Conservation (phyloP, 2,888 invertebrate genomes). For the Aleiodes testaceus region DNA sequence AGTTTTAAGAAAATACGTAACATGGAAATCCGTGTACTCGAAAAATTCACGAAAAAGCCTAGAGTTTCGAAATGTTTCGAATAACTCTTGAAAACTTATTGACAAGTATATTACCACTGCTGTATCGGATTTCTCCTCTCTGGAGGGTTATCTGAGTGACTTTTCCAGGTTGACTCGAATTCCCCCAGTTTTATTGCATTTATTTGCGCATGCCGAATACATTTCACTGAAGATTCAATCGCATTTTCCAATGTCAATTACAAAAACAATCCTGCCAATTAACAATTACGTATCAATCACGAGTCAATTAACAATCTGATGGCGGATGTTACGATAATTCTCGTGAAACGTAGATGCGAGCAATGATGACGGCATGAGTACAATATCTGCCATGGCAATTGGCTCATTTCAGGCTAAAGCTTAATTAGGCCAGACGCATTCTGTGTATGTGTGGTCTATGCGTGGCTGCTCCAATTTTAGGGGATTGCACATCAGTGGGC, state of each 20-base stretch:
- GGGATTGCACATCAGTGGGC: conserved; percentile 40
- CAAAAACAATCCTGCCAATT: neutral
- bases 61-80: neutral
- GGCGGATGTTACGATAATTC: conserved; percentile 1
- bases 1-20: neutral
- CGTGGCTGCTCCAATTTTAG: conserved; percentile 47
- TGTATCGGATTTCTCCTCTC: conserved; percentile 41
- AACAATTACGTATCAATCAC: conserved; percentile 10
- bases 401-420: conserved; percentile 41
- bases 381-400: conserved; percentile 45
- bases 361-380: neutral
- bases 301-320: conserved; percentile 9
- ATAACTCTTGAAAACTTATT: conserved; percentile 29
- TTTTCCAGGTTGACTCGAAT: conserved; percentile 44
- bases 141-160: conserved; percentile 47
- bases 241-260: too few relatives aligned
- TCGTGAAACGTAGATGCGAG: neutral
- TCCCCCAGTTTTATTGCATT: neutral
- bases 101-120: conserved; percentile 40
- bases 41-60: neutral
- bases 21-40: neutral
- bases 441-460: conserved; percentile 9
- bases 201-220: too few relatives aligned
- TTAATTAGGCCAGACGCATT: conserved; percentile 47
- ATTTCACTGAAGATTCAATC: too few relatives aligned